Percentiles rank a stretch among this genome's conserved stretches.
These are phyloP conservation scores for Oscheius sp. DNA, from an alignment of 2,888 invertebrate genomes.

Conservation along the genomic window DNA sequence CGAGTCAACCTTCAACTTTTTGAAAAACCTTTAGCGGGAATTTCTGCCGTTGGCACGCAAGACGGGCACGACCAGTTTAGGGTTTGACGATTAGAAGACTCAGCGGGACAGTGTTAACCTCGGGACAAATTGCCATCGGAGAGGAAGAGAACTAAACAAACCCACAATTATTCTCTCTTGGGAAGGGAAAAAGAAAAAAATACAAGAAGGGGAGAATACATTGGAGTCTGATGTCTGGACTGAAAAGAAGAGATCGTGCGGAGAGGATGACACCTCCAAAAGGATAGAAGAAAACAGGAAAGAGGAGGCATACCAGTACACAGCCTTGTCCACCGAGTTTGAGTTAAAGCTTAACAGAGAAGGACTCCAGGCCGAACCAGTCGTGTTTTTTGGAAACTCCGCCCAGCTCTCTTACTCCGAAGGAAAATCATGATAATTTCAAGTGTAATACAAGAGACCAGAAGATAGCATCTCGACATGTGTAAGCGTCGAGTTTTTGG, in stretches of 20 bases:
- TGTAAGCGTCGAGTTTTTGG: no score
- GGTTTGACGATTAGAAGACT: background rate
- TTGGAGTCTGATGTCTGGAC: background rate
- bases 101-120: no score
- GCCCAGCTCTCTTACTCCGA: no score
- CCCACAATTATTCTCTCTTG: background rate
- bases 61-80: constrained; percentile 8
- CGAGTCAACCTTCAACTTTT: background rate
- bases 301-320: no score
- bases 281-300: background rate
- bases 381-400: no score
- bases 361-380: no score
- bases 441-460: no score
- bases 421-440: no score
- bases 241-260: background rate
- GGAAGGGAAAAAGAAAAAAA: background rate
- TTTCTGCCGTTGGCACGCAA: background rate
- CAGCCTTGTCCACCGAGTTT: no score
- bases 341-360: no score
- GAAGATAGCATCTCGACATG: no score
- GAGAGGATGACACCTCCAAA: background rate
- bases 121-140: constrained; percentile 3
- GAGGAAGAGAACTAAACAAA: background rate
- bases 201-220: background rate
- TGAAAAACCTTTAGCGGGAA: background rate